phyloP scores from a whole-genome alignment of 2,797 vertebrate species.

The Enteromius trimaculatus region DNA sequence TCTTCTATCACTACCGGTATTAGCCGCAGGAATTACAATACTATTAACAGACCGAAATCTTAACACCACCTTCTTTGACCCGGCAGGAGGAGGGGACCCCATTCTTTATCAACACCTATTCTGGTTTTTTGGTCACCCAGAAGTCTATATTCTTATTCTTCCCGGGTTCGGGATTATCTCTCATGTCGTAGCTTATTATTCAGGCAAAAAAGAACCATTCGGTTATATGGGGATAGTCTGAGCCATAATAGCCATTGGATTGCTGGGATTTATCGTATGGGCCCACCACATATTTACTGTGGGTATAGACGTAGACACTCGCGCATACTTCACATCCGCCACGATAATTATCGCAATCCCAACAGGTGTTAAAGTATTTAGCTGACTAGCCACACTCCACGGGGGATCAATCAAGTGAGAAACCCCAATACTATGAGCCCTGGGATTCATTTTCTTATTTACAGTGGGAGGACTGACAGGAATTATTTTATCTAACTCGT shows the following conservation, averaged over 20 bases:
- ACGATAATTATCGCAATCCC: conserved; percentile 69
- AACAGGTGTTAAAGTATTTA: conserved; percentile 65
- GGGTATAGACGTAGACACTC: conserved; percentile 50
- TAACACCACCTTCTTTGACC: conserved; percentile 61
- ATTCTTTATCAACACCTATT: conserved; percentile 32
- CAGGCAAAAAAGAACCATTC: conserved; percentile 64
- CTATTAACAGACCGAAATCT: conserved; percentile 48
- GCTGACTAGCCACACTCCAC: conserved; percentile 61
- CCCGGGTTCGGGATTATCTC: conserved; percentile 59
- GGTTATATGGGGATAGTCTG: conserved; percentile 61
- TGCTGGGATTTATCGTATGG: conserved; percentile 63
- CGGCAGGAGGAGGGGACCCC: not conserved
- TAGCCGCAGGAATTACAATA: conserved; percentile 47
- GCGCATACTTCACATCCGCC: conserved; percentile 65
- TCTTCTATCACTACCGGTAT: not conserved
- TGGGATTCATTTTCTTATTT: conserved; percentile 65
- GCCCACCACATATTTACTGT: conserved; percentile 68
- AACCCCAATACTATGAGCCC: conserved; percentile 9
- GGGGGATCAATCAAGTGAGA: conserved; percentile 64
- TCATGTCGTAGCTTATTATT: conserved; percentile 39
- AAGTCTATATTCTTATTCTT: conserved; percentile 14
- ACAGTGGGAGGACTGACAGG: conserved; percentile 36
- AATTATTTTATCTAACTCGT: conserved; percentile 51
- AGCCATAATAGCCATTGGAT: conserved; percentile 48
- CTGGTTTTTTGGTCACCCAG: conserved; percentile 63